Evolutionary conservation across 37 sponge, comb jelly and placozoan genomes (phyloP).

Genomic region (Diacarnus erythraeanus): DNA sequence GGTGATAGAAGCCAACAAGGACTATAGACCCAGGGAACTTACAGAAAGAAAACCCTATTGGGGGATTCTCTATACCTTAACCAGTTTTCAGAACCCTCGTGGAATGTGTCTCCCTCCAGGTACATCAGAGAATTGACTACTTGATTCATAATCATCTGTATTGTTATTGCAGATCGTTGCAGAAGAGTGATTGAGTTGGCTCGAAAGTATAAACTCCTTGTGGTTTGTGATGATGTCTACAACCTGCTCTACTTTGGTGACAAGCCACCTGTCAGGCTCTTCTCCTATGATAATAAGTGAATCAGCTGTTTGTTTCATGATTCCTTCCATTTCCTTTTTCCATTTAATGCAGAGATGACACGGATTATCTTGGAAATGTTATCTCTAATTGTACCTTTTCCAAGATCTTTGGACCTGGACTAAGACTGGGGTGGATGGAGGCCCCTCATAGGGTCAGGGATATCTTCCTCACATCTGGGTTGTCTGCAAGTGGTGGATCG

Average conservation of each 20-base stretch:
- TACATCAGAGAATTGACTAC: background rate
- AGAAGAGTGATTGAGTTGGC: conserved; percentile 61
- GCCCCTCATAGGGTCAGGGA: conserved; percentile 45
- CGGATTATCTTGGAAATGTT: conserved; percentile 74
- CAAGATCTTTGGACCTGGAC: conserved; percentile 86
- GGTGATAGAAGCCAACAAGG: conserved; percentile 21
- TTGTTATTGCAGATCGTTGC: conserved; percentile 54
- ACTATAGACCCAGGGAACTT: conserved; percentile 25
- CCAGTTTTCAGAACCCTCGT: conserved; percentile 82
- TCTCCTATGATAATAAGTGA: conserved; percentile 69
- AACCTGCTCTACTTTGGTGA: conserved; percentile 71
- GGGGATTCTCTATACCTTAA: conserved; percentile 71
- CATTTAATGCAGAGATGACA: conserved; percentile 39
- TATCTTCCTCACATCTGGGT: conserved; percentile 29
- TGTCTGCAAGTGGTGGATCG: conserved; percentile 53
- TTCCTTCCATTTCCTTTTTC: background rate
- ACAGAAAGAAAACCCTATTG: conserved; percentile 65
- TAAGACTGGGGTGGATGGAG: conserved; percentile 85
- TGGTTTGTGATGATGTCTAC: conserved; percentile 89
- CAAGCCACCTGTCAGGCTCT: conserved; percentile 45
- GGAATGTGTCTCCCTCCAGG: conserved; percentile 64
- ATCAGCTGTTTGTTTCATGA: background rate
- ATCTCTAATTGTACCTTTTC: conserved; percentile 83
- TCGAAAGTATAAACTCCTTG: conserved; percentile 67
- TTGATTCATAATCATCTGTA: background rate